Percentiles rank a stretch among this genome's conserved stretches.
These are phyloP conservation scores for Cyrtorhinus lividipennis DNA, from an alignment of 1,140 invertebrate genomes.

Conservation along the genomic window DNA sequence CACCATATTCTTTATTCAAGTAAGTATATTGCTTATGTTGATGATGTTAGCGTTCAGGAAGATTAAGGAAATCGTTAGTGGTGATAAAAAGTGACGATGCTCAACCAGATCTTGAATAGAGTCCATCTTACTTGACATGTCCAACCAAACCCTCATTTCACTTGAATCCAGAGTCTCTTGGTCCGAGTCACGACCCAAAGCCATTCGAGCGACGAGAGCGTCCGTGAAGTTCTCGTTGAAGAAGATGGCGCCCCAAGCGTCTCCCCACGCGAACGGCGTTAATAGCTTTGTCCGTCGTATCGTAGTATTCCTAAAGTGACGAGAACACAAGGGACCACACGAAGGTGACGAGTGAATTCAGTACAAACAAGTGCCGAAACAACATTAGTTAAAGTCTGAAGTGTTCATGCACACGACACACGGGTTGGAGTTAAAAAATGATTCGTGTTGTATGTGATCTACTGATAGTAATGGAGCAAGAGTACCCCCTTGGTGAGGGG, in stretches of 20 bases:
- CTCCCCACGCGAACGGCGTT: constrained; percentile 53
- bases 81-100: too few species aligned
- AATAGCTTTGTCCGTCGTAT: constrained; percentile 38
- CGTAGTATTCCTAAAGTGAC: constrained; percentile 29
- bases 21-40: too few species aligned
- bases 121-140: constrained; percentile 68
- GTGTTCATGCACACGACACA: too few species aligned
- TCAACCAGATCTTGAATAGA: too few species aligned
- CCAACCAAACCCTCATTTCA: constrained; percentile 62
- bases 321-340: background rate
- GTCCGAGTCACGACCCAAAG: constrained; percentile 48
- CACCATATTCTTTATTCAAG: too few species aligned
- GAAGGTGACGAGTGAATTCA: background rate
- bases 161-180: constrained; percentile 53
- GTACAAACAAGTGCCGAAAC: constrained; percentile 1
- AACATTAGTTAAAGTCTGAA: too few species aligned
- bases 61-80: too few species aligned
- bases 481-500: too few species aligned
- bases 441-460: too few species aligned
- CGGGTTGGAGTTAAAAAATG: too few species aligned
- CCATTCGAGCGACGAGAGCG: constrained; percentile 53
- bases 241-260: constrained; percentile 65
- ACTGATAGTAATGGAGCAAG: too few species aligned
- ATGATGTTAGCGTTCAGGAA: too few species aligned
- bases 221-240: constrained; percentile 72